These are phyloP conservation scores for Sarcophaga peregrina DNA, from an alignment of 1,140 invertebrate genomes.

Conservation along the genomic window DNA sequence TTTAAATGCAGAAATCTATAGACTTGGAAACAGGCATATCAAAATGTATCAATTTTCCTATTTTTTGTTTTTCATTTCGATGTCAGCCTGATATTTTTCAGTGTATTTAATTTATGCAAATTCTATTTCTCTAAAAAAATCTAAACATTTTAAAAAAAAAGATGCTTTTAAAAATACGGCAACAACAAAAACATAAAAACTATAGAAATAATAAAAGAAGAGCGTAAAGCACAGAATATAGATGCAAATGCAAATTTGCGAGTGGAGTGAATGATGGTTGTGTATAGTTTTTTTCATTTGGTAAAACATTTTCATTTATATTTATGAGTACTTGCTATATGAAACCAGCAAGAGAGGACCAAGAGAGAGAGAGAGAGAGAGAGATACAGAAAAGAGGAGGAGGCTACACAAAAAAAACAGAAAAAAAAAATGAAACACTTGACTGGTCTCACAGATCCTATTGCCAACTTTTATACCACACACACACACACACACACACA, in stretches of 20 bases:
- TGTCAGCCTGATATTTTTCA: not conserved
- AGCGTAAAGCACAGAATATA: not conserved
- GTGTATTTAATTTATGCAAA: constrained; percentile 19
- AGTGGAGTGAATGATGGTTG: not conserved
- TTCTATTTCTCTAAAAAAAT: not conserved
- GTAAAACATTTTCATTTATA: constrained; percentile 32
- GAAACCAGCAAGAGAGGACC: not conserved
- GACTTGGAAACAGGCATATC: no score
- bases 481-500: not conserved
- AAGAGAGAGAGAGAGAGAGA: not conserved
- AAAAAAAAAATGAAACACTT: constrained; percentile 30
- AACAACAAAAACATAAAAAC: not conserved
- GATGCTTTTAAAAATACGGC: not conserved
- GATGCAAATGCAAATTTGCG: constrained; percentile 31
- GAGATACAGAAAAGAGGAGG: not conserved
- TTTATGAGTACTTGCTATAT: constrained; percentile 23
- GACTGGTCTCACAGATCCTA: constrained; percentile 28
- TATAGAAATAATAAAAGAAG: not conserved
- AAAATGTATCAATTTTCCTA: no score
- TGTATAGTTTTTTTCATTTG: constrained; percentile 8
- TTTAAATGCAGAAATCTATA: not conserved
- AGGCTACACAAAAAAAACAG: not conserved
- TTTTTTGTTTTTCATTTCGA: no score
- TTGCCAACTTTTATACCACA: not conserved
- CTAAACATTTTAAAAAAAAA: constrained; percentile 10